These are phyloP conservation scores for Charadrius vociferus DNA, from an alignment of 2,113 vertebrate species.

Conservation along the genomic window DNA sequence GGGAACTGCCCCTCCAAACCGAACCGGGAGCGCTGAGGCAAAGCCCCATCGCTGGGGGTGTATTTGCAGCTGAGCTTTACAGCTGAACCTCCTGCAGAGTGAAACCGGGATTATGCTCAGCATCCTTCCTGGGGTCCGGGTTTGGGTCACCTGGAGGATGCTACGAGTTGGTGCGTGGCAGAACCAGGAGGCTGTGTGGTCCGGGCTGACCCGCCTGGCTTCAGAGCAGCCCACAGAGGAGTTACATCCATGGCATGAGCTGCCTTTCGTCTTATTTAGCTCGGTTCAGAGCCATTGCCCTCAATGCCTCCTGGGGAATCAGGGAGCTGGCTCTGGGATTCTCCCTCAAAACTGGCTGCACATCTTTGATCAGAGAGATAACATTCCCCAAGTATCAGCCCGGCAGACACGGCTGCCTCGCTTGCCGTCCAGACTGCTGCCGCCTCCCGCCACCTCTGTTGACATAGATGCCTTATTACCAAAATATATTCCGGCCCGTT, in stretches of 20 bases:
- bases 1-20: accelerated
- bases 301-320: background rate
- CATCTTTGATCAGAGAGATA: background rate
- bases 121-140: background rate
- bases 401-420: accelerated
- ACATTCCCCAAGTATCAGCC: background rate
- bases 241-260: background rate
- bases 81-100: background rate
- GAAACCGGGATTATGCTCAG: background rate
- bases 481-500: constrained; percentile 25
- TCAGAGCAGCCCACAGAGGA: background rate
- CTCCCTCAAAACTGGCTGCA: background rate
- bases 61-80: background rate
- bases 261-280: background rate
- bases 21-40: accelerated
- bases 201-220: background rate
- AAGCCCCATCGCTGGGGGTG: background rate
- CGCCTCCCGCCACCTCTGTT: background rate
- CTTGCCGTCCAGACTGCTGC: background rate
- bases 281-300: background rate
- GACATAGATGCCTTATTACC: constrained; percentile 5
- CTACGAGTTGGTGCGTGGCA: background rate
- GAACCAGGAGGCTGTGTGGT: background rate
- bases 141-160: background rate
- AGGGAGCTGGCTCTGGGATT: background rate